Evolutionary conservation across 1,140 invertebrate genomes (phyloP).

Genomic region (Pemphigus obesinymphae): DNA sequence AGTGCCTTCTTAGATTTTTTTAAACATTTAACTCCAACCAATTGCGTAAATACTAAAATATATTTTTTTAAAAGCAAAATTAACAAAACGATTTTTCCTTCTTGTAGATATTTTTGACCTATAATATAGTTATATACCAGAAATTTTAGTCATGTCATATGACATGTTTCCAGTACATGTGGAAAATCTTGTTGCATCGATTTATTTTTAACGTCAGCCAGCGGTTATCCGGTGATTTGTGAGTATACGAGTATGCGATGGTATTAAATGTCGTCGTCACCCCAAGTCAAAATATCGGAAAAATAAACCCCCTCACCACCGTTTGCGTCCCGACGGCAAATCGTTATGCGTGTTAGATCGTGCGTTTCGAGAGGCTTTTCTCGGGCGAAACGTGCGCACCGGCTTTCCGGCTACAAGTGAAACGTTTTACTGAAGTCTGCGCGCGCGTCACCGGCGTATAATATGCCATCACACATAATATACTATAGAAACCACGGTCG

Average conservation of each 20-base stretch:
- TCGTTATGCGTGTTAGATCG: neutral
- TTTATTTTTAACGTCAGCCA: constrained; percentile 11
- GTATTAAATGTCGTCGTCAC: no score
- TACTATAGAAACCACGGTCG: constrained; percentile 9
- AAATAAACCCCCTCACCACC: neutral
- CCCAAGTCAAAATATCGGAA: neutral
- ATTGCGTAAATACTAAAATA: no score
- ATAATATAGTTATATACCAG: no score
- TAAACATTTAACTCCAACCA: no score
- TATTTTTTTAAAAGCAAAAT: no score
- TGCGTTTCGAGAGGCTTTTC: constrained; percentile 37
- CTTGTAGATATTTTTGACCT: no score
- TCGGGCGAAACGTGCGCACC: constrained; percentile 34
- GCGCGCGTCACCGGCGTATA: neutral
- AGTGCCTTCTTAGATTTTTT: no score
- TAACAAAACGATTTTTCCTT: no score
- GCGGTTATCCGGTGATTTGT: neutral
- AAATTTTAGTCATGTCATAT: no score
- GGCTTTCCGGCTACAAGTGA: constrained; percentile 31
- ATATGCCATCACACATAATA: neutral
- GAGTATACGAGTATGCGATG: no score
- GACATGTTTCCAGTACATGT: no score
- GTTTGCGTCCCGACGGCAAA: neutral
- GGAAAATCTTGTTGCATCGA: neutral
- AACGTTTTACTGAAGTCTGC: constrained; percentile 33